Evolutionary conservation across 2,797 vertebrate genomes (phyloP), one percentile per base, ranked within the genome.

Genomic region (Clarias laeviceps): DNA sequence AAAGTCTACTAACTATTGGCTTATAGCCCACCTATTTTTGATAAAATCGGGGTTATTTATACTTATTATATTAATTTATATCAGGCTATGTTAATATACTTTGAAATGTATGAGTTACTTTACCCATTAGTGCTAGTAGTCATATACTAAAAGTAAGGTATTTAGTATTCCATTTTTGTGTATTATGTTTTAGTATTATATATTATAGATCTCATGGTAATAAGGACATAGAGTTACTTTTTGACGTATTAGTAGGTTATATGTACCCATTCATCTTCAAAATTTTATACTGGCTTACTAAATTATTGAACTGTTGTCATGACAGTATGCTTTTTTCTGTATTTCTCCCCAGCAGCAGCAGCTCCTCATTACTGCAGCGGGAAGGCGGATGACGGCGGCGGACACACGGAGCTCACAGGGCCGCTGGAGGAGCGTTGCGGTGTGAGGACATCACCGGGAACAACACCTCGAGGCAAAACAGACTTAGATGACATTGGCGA

Each of bases 401-500:
- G 97, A 88, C 97, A 96, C 91, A 86, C 95, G 0, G 97, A 97
- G 32, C 91, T 97, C 59, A 95, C 92, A 9, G 92, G 97, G 90
- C 93, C 97, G 1, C 91, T 98, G 95, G 97, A 99, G 87, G 95
- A 88, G 87, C 98, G 97, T 85, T 98, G 94, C 93, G 94, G 87
- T 2, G 92, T 98, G 85, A 93, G 97, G 56, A 94, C 96, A 88
- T 98, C 97, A 11, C 97, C 97, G 0, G 96, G 91, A 77, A 82
- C 92, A 0, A 93, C 94, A 87, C 94, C 95, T 5, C 95, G 93
- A 69, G 96, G 95, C 83, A 98, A 97, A 80, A 92, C 94, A 57
- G 97, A 98, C 8, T 85, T 97, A 91, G 97, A 98, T 82, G 97
- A 99, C 90, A 93, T 96, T 68, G 95, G 94, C 5, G 96, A 97